Evolutionary conservation across 1,140 invertebrate species (phyloP), one percentile per base, ranked within the genome.

Genomic region (Cherax quadricarinatus): DNA sequence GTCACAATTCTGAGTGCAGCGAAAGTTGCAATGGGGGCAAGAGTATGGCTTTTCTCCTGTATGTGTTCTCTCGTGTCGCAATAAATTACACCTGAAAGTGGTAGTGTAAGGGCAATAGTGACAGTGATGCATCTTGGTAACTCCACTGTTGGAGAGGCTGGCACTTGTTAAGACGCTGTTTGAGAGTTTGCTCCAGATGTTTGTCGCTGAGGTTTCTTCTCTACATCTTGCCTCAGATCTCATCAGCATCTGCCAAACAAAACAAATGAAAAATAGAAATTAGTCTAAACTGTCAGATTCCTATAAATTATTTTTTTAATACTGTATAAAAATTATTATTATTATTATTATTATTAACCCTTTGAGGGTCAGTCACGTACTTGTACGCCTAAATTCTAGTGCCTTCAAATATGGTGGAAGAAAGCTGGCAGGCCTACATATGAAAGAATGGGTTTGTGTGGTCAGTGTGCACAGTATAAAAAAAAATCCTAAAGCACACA

Each of bases 1-100:
- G 86, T 93, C 89, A 41, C 83, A 78, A 41, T 86, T 84, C 48
- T 85, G 89, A n/a, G 89, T 86, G 66, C 89, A 93, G n/a, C 89
- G 83, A 62, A 87, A 90, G 30, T 66, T 79, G 75, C 92, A 93
- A 10, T 90, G 75, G 41, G 83, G 88, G 80, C 92, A 93, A 16
- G 82, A 82, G 73, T 49, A 85, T 24, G 89, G 89, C 57, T 57
- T 78, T 49, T 85, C 73, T 41, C 82, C 82, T n/a, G 82, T 85
- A 53, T 84, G 82, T 53, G 48, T 79, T 51, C 49, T 60, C 62
- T 70, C 89, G 30, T 86, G 89, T 49, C 83, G 66, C 18, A 80
- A 48, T 10, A 86, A 79, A 86, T 85, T 85, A 14, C 89, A 85
- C 53, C 53, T 83, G 12, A 80, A 41, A 24, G 16, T 89, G 57